Evolutionary conservation across 1,140 invertebrate species (phyloP), one percentile per base, ranked within the genome.

Genomic region (Philaenus spumarius): DNA sequence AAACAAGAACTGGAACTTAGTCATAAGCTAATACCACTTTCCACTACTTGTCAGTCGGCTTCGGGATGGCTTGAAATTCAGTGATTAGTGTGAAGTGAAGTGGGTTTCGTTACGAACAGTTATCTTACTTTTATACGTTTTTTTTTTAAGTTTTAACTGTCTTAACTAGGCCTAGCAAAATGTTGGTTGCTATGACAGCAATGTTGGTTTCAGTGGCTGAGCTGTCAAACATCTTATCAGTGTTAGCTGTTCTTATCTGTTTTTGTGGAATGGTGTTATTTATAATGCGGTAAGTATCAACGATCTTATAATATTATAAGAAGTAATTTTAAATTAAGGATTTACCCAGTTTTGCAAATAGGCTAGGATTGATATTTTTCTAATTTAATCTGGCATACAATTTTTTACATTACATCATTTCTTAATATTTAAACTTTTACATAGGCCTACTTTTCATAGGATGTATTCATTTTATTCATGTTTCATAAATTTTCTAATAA

Each of bases 141-240:
- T 51, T 17, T n/a, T n/a, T n/a, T n/a, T n/a, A n/a, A 26, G 15
- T 26, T 51, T 30, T 51, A 19, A 15, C 26, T 51, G 48, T 26
- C 15, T 46, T 47, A 22, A 26, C 19, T 51, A 40, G 23, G 7
- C 22, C 26, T 40, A 40, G 17, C 37, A 58, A 45, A 47, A 67
- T 69, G 66, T 42, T 68, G 37, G 62, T 67, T 40, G 62, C 66
- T 19, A 78, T 81, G 76, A 80, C 79, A 65, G 77, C 72, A 70
- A 82, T 80, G 66, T 75, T 82, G 55, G 74, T 84, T 48, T 83
- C 82, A 58, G 76, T 84, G 62, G 82, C 82, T 46, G 83, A 85
- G 67, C 73, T 85, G 67, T 83, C 83, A 64, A 84, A 83, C 71
- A 82, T 85, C 68, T 81, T 84, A 71, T 83, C 83, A 61, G 82